phyloP scores from a whole-genome alignment of 2,113 vertebrate genomes.

The Nanorana parkeri region DNA sequence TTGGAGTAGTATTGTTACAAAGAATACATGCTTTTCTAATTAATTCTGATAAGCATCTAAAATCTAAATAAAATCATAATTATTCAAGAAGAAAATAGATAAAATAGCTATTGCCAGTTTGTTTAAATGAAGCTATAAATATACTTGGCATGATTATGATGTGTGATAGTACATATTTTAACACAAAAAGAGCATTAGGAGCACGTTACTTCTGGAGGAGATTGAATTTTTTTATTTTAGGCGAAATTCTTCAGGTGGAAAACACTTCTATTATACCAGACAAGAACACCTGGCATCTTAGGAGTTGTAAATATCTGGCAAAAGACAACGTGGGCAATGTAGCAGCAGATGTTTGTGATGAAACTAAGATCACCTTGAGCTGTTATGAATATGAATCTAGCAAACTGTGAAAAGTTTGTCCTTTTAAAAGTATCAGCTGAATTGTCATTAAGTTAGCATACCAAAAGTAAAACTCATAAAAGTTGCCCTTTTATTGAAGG shows the following conservation, averaged over 20 bases:
- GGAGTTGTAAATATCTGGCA: slow-evolving; percentile 37
- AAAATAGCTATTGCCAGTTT: neutral
- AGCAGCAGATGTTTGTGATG: slow-evolving; percentile 44
- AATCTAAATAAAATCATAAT: neutral
- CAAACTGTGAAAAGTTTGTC: slow-evolving; percentile 39
- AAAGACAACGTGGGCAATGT: slow-evolving; percentile 35
- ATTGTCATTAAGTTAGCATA: neutral
- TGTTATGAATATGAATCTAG: slow-evolving; percentile 27
- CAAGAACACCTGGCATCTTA: slow-evolving; percentile 38
- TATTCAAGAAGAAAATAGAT: neutral
- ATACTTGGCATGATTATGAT: neutral
- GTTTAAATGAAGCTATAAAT: slow-evolving; percentile 1
- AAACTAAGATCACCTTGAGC: slow-evolving; percentile 37
- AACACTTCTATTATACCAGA: slow-evolving; percentile 32
- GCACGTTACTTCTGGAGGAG: neutral
- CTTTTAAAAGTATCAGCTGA: neutral
- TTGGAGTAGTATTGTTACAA: too few species aligned
- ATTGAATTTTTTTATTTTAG: slow-evolving; percentile 17
- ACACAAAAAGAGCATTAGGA: neutral
- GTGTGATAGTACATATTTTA: neutral
- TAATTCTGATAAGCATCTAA: neutral
- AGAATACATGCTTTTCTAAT: neutral
- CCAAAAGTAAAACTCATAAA: too few species aligned
- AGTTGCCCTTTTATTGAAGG: too few species aligned
- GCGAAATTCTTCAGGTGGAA: slow-evolving; percentile 36